Conservation (phyloP, 2,113 vertebrate species). For the Psilopogon haemacephalus region DNA sequence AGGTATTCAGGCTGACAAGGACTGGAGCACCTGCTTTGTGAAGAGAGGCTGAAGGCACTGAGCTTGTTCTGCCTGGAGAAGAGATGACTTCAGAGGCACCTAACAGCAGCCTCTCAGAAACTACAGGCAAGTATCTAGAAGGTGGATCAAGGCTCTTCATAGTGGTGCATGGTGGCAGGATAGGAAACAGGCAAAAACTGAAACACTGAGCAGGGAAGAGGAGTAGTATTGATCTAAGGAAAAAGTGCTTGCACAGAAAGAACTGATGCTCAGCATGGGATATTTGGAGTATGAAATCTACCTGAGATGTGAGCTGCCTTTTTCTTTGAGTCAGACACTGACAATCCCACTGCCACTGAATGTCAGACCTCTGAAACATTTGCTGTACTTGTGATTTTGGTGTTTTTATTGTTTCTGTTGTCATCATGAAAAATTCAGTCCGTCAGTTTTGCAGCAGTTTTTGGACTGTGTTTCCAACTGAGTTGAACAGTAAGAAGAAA, state of each 20-base stretch:
- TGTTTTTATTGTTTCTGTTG: background rate
- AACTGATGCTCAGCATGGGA: background rate
- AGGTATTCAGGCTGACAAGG: background rate
- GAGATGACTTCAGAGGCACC: background rate
- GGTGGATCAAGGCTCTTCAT: background rate
- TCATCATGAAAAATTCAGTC: background rate
- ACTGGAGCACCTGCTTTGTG: fast-evolving
- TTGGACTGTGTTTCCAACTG: background rate
- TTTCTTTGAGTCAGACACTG: background rate
- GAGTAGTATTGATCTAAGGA: background rate
- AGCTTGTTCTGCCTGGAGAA: background rate
- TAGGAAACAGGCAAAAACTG: background rate
- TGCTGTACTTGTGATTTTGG: background rate
- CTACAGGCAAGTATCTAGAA: background rate
- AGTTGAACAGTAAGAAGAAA: background rate
- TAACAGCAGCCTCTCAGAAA: background rate
- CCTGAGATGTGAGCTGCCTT: background rate
- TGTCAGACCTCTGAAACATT: background rate
- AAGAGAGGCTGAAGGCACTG: background rate
- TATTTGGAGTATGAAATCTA: background rate
- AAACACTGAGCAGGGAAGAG: background rate
- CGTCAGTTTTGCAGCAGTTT: background rate
- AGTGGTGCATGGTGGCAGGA: background rate
- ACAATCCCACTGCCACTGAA: background rate
- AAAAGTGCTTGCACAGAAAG: background rate